Conservation (phyloP, 2,113 vertebrate species). For the Python bivittatus region DNA sequence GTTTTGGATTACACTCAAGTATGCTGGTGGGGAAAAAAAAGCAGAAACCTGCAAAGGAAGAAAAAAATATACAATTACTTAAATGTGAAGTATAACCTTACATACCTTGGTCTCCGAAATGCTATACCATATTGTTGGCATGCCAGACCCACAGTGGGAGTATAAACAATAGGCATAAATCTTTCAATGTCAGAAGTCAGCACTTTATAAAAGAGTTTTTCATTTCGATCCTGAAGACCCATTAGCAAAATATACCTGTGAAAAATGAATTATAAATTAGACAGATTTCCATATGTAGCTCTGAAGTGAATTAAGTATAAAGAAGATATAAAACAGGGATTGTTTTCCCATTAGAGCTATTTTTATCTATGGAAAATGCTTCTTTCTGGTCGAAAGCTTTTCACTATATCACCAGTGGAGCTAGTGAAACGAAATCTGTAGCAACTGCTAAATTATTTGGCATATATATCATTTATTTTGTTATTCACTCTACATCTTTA, state of each 20-base stretch:
- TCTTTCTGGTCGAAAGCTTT: conserved; percentile 2
- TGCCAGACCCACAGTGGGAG: conserved; percentile 92
- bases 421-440: neutral
- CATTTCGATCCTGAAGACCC: conserved; percentile 93
- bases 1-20: conserved; percentile 48
- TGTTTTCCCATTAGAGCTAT: conserved; percentile 24
- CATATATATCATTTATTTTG: neutral
- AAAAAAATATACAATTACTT: conserved; percentile 46
- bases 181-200: conserved; percentile 87
- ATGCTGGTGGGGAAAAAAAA: neutral
- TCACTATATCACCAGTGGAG: conserved; percentile 8
- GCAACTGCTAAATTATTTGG: conserved; percentile 1
- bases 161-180: conserved; percentile 98
- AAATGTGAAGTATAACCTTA: conserved; percentile 64
- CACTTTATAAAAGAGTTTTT: conserved; percentile 95
- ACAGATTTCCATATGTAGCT: neutral
- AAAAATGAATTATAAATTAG: conserved; percentile 62
- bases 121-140: conserved; percentile 93
- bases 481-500: neutral
- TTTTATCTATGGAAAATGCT: conserved; percentile 11
- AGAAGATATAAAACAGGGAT: neutral
- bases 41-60: conserved; percentile 21
- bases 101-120: conserved; percentile 92
- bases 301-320: conserved; percentile 30
- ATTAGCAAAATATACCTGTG: conserved; percentile 93